Evolutionary conservation across 1,140 invertebrate species (phyloP).

Genomic region (Hylyphantes graminicola): DNA sequence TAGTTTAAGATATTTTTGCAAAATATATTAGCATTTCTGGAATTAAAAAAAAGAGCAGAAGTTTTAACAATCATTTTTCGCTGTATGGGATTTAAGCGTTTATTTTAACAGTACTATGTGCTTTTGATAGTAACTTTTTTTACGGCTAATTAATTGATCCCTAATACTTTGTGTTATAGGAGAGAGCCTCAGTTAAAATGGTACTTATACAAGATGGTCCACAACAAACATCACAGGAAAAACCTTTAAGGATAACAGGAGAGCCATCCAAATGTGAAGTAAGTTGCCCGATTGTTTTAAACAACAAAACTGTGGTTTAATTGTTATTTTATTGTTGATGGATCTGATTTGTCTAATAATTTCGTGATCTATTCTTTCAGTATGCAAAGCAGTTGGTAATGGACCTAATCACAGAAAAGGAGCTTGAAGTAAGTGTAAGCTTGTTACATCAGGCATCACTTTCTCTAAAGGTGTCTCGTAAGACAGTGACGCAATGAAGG

Average conservation of each 20-base stretch:
- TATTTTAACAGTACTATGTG: no score
- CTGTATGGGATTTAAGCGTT: no score
- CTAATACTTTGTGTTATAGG: no score
- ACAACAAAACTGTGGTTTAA: no score
- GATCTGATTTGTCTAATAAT: not conserved
- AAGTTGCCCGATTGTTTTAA: no score
- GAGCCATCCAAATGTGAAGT: slow-evolving; percentile 80
- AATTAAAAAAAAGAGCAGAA: no score
- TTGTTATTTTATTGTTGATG: not conserved
- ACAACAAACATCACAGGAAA: slow-evolving; percentile 74
- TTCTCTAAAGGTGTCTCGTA: no score
- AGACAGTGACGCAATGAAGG: no score
- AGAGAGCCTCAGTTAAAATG: slow-evolving; percentile 98
- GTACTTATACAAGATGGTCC: slow-evolving; percentile 97
- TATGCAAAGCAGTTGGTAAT: slow-evolving; percentile 92
- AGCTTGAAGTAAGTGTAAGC: slow-evolving; percentile 73
- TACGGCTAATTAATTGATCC: not conserved
- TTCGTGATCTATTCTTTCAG: slow-evolving; percentile 36
- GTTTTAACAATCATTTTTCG: no score
- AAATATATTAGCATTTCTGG: no score
- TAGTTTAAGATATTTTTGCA: no score
- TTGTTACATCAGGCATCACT: no score
- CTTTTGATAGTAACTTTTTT: slow-evolving; percentile 14
- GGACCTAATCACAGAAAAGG: slow-evolving; percentile 89
- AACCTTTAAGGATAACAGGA: slow-evolving; percentile 93